Percentiles rank a stretch among this genome's conserved stretches.
Conservation (phyloP, 2,888 invertebrate genomes). For the Drosophila helvetica region DNA sequence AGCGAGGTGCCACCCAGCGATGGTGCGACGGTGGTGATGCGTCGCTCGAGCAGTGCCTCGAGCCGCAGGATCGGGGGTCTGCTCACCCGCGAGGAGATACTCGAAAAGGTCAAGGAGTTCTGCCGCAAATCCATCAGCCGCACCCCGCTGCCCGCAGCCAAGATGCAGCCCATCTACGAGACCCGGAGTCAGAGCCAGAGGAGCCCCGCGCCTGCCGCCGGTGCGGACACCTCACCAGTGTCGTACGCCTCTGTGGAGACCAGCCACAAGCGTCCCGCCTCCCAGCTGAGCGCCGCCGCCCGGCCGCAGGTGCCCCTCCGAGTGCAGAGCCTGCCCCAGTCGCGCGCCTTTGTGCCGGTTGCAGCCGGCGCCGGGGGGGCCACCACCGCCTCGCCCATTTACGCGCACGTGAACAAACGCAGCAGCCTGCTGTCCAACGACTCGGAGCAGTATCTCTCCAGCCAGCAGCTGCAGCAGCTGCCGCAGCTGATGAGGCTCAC, state of each 20-base stretch:
- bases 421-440: constrained; percentile 81
- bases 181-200: constrained; percentile 26
- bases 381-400: constrained; percentile 76
- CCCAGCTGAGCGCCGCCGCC: constrained; percentile 58
- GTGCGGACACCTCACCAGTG: constrained; percentile 81
- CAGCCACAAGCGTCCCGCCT: constrained; percentile 66
- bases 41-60: constrained; percentile 50
- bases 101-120: constrained; percentile 83
- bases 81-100: constrained; percentile 82
- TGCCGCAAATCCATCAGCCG: constrained; percentile 83
- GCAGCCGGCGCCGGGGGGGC: constrained; percentile 6
- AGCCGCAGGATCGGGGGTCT: constrained; percentile 72
- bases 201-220: neutral
- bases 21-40: constrained; percentile 62
- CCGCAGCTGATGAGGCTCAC: constrained; percentile 45
- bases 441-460: constrained; percentile 80
- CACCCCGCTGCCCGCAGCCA: constrained; percentile 65
- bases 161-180: constrained; percentile 67
- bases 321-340: constrained; percentile 79
- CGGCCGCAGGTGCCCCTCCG: constrained; percentile 82
- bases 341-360: constrained; percentile 29
- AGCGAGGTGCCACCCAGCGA: neutral
- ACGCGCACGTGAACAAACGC: constrained; percentile 82
- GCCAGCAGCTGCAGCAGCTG: constrained; percentile 65
- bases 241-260: constrained; percentile 82